A percentile compares a stretch with the other conserved stretches of the same genome.
Conservation (phyloP, 1,140 invertebrate genomes). For the Drosophila mojavensis region DNA sequence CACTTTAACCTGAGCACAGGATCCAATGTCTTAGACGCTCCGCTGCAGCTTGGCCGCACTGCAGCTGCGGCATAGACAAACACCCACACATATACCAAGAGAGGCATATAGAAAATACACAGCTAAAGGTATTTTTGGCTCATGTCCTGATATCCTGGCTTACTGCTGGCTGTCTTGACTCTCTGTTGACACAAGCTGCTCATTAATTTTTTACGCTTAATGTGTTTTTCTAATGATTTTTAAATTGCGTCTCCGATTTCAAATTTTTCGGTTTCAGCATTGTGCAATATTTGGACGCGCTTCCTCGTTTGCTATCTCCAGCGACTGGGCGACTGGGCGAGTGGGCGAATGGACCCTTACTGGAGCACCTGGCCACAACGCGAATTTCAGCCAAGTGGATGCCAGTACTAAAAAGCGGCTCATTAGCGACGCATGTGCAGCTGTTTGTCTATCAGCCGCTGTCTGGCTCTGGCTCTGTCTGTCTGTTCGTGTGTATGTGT, state of each 20-base stretch:
- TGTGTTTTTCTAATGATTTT: constrained; percentile 79
- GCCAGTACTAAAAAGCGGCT: constrained; percentile 45
- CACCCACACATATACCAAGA: constrained; percentile 21
- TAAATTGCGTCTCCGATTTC: constrained; percentile 80
- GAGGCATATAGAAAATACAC: constrained; percentile 12
- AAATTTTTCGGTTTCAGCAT: constrained; percentile 31
- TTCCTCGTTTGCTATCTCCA: constrained; percentile 13
- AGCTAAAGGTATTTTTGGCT: constrained; percentile 17
- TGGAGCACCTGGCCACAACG: neutral
- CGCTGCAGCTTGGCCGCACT: constrained; percentile 49
- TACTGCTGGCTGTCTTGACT: constrained; percentile 31
- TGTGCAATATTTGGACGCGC: constrained; percentile 15
- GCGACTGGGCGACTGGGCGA: neutral
- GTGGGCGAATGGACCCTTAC: neutral
- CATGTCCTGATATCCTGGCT: constrained; percentile 34
- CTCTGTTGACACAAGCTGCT: constrained; percentile 72
- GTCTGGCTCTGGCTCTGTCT: neutral
- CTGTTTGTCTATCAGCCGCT: constrained; percentile 9
- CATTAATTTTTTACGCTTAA: constrained; percentile 83
- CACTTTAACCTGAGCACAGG: neutral
- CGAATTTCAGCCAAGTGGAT: constrained; percentile 36
- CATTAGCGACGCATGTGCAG: constrained; percentile 56
- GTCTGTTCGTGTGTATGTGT: neutral
- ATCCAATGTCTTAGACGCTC: constrained; percentile 1
- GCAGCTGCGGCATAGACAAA: constrained; percentile 11